phyloP scores from a whole-genome alignment of 2,113 vertebrate species.

The Cephalopterus ornatus region DNA sequence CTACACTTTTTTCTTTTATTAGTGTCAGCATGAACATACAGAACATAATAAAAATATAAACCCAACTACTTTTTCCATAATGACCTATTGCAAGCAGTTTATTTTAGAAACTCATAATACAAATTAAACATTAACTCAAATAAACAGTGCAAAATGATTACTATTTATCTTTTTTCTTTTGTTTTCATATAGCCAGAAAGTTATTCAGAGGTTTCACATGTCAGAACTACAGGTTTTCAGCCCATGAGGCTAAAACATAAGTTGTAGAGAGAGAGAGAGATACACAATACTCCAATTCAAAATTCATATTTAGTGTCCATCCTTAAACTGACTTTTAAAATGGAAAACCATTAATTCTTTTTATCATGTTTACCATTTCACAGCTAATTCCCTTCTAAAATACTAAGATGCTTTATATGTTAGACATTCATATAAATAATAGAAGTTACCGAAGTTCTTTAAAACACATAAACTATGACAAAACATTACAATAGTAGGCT shows the following conservation, averaged over 20 bases:
- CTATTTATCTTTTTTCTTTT: neutral
- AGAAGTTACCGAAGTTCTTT: neutral
- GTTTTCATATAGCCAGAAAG: fast-evolving
- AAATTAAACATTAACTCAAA: neutral
- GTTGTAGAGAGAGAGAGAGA: neutral
- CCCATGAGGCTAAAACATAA: neutral
- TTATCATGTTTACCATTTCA: neutral
- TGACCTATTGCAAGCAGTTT: neutral
- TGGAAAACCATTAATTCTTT: neutral
- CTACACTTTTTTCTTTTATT: neutral
- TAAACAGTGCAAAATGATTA: neutral
- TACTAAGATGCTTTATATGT: neutral
- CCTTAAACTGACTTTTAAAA: neutral
- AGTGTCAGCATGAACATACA: neutral
- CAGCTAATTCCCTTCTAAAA: neutral
- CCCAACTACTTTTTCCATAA: neutral
- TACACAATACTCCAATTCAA: neutral
- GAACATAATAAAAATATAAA: neutral
- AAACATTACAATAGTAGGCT: neutral
- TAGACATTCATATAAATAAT: neutral
- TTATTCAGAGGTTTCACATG: neutral
- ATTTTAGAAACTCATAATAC: neutral
- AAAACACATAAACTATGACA: neutral
- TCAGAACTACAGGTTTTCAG: neutral
- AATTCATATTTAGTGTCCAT: neutral